Percentiles rank a stretch among this genome's conserved stretches.
Evolutionary conservation across 92 coral and sea anemone species (phyloP).

Genomic region (Blastomussa wellsi): DNA sequence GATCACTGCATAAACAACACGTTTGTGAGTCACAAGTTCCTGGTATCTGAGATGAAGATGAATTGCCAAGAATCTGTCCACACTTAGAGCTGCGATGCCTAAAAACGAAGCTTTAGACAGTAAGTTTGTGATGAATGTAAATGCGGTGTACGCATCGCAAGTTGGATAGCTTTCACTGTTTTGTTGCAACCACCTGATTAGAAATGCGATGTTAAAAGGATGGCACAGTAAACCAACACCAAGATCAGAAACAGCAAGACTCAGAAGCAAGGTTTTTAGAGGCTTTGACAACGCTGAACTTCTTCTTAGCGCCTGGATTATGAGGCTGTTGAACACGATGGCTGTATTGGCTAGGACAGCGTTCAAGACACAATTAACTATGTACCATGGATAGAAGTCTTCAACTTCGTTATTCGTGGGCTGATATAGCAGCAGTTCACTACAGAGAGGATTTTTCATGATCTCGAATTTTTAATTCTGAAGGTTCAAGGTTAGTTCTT

Average conservation of each 20-base stretch:
- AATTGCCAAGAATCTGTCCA: neutral
- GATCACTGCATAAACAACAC: neutral
- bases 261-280: neutral
- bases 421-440: neutral
- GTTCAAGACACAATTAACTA: neutral
- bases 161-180: neutral
- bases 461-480: neutral
- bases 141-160: neutral
- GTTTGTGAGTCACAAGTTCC: slow-evolving; percentile 7
- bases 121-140: neutral
- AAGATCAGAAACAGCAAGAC: neutral
- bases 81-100: neutral
- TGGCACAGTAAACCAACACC: slow-evolving; percentile 16
- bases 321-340: slow-evolving; percentile 5
- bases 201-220: neutral
- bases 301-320: slow-evolving; percentile 3
- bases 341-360: neutral
- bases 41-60: neutral
- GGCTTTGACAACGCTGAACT: neutral
- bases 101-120: neutral
- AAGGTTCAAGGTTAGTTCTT: too few relatives aligned
- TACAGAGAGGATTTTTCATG: neutral
- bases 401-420: neutral
- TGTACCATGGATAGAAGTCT: neutral
- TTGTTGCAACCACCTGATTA: neutral